Evolutionary conservation across 2,113 vertebrate genomes (phyloP).

Genomic region (Lipophrys pholis): DNA sequence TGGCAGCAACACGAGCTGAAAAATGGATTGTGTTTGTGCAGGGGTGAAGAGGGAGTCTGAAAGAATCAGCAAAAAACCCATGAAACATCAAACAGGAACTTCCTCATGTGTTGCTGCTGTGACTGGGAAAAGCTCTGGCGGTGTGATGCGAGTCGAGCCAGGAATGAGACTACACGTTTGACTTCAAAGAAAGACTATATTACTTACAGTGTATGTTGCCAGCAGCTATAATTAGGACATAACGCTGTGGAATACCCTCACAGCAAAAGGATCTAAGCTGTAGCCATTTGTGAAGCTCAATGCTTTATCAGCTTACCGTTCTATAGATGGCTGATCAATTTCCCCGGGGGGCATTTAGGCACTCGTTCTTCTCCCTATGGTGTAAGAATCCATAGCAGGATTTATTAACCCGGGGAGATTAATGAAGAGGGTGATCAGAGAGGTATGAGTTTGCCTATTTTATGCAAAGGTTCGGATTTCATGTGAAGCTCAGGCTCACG

Average conservation of each 20-base stretch:
- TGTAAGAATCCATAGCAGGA: constrained; percentile 57
- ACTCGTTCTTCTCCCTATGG: constrained; percentile 18
- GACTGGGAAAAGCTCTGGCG: not conserved
- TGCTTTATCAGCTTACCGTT: constrained; percentile 44
- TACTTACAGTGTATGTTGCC: not conserved
- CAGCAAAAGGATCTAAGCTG: constrained; percentile 24
- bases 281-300: constrained; percentile 35
- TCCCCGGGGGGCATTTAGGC: constrained; percentile 39
- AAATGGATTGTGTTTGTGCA: constrained; percentile 19
- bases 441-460: constrained; percentile 32
- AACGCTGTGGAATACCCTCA: constrained; percentile 13
- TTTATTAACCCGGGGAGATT: constrained; percentile 58
- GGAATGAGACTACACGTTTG: constrained; percentile 1
- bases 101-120: not conserved
- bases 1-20: not conserved
- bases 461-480: constrained; percentile 20
- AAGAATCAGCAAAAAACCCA: constrained; percentile 32
- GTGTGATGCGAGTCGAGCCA: no score
- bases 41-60: constrained; percentile 40
- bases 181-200: constrained; percentile 5
- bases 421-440: constrained; percentile 49
- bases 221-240: constrained; percentile 43
- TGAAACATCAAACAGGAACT: constrained; percentile 19
- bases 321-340: constrained; percentile 31
- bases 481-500: constrained; percentile 14